Percentiles rank a stretch among this genome's conserved stretches.
phyloP scores from a whole-genome alignment of 2,113 vertebrate species.

The Reinhardtius hippoglossoides region DNA sequence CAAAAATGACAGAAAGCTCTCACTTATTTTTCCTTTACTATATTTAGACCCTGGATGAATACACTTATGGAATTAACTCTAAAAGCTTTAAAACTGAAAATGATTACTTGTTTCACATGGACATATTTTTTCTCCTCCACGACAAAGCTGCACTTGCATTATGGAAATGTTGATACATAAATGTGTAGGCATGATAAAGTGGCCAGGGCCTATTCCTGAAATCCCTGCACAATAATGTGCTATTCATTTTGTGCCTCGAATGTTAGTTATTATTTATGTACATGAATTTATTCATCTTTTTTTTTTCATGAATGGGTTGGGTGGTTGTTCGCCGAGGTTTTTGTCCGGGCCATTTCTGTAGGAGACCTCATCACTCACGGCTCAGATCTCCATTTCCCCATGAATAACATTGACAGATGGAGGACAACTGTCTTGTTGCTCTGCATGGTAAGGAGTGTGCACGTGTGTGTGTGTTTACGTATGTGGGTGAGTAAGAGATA shows the following conservation, averaged over 20 bases:
- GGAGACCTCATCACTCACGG: slow-evolving; percentile 73
- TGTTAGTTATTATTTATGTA: slow-evolving; percentile 45
- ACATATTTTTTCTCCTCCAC: neutral
- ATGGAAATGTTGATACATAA: slow-evolving; percentile 19
- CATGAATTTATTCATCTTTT: slow-evolving; percentile 38
- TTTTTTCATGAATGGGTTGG: slow-evolving; percentile 37
- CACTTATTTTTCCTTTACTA: no score
- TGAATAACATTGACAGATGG: slow-evolving; percentile 79
- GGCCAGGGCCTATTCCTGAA: slow-evolving; percentile 1
- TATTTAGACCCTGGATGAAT: neutral
- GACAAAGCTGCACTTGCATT: neutral
- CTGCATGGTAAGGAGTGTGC: slow-evolving; percentile 65
- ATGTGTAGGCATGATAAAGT: slow-evolving; percentile 31
- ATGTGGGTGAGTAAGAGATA: slow-evolving; percentile 4
- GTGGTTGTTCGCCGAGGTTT: slow-evolving; percentile 51
- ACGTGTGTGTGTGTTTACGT: neutral
- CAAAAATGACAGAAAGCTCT: no score
- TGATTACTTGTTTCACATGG: neutral
- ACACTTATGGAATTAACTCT: neutral
- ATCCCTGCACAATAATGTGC: slow-evolving; percentile 27
- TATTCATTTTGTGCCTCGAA: slow-evolving; percentile 34
- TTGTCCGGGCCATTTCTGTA: slow-evolving; percentile 52
- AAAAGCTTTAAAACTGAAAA: neutral
- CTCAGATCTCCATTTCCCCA: slow-evolving; percentile 72
- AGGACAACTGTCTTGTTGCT: slow-evolving; percentile 69